Evolutionary conservation across 2,888 invertebrate genomes (phyloP).

Genomic region (Drosophila falleni): DNA sequence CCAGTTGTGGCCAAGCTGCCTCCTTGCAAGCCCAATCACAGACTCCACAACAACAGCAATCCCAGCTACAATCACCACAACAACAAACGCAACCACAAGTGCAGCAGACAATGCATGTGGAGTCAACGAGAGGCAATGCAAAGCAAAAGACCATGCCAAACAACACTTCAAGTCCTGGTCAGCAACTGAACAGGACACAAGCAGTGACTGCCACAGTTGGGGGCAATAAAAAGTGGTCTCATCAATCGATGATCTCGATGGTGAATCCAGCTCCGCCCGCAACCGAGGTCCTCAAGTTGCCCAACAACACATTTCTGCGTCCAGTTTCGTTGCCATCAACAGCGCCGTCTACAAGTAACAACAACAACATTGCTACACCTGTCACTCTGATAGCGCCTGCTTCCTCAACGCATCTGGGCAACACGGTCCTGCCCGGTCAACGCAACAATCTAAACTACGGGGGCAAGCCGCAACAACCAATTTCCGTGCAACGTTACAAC

Average conservation of each 20-base stretch:
- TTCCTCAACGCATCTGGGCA: slow-evolving; percentile 44
- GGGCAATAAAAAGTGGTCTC: slow-evolving; percentile 62
- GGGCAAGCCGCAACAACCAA: slow-evolving; percentile 53
- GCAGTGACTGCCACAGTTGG: slow-evolving; percentile 15
- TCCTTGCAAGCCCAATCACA: slow-evolving; percentile 26
- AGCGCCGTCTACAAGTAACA: slow-evolving; percentile 34
- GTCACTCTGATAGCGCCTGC: slow-evolving; percentile 53
- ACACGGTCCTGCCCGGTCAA: slow-evolving; percentile 36
- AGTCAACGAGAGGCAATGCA: slow-evolving; percentile 14
- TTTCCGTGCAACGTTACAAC: slow-evolving; percentile 80
- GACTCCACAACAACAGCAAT: slow-evolving; percentile 10
- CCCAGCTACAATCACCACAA: slow-evolving; percentile 7
- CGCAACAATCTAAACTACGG: slow-evolving; percentile 43
- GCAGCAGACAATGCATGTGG: slow-evolving; percentile 18
- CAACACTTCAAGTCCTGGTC: slow-evolving; percentile 16
- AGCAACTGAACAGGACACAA: slow-evolving; percentile 37
- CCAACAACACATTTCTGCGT: slow-evolving; percentile 82
- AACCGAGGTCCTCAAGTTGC: slow-evolving; percentile 79
- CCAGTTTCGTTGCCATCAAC: slow-evolving; percentile 63
- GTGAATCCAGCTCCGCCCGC: slow-evolving; percentile 49
- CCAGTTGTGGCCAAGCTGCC: slow-evolving; percentile 48
- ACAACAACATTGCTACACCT: slow-evolving; percentile 29
- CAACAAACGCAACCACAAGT: background rate
- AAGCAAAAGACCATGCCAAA: slow-evolving; percentile 31
- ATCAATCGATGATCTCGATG: slow-evolving; percentile 52